Evolutionary conservation across 2,888 invertebrate genomes (phyloP).

Genomic region (Ariolimax columbianus): DNA sequence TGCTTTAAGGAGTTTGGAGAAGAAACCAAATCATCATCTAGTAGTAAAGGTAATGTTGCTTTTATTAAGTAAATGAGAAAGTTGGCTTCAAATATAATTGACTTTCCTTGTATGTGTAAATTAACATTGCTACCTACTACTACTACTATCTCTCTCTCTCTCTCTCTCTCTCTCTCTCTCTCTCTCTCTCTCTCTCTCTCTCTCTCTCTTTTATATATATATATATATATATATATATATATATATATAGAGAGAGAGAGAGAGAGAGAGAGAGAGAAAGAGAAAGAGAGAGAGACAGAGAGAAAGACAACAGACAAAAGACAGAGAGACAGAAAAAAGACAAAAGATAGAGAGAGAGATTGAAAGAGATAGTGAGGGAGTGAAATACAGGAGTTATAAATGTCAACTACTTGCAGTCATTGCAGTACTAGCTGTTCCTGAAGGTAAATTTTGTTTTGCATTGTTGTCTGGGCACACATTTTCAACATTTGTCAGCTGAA

Average conservation of each 20-base stretch:
- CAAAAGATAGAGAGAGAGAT: not conserved
- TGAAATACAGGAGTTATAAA: not conserved
- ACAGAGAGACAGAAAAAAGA: not conserved
- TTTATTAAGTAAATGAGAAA: not conserved
- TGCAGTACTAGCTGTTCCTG: not conserved
- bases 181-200: too few species aligned
- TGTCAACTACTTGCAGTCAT: not conserved
- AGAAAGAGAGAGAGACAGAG: not conserved
- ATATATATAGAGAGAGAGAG: not conserved
- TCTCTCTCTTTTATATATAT: too few species aligned
- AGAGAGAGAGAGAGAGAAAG: not conserved
- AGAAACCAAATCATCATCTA: slow-evolving; percentile 45
- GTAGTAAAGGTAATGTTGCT: slow-evolving; percentile 55
- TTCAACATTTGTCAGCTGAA: too few species aligned
- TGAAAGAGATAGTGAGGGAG: not conserved
- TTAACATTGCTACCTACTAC: not conserved
- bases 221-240: too few species aligned
- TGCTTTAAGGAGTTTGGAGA: slow-evolving; percentile 53
- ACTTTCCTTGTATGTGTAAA: not conserved
- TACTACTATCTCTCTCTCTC: too few species aligned
- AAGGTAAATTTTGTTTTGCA: not conserved
- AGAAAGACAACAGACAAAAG: not conserved
- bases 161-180: too few species aligned
- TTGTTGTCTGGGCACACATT: not conserved
- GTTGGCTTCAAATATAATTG: not conserved